Percentiles rank a stretch among this genome's conserved stretches.
Evolutionary conservation across 2,113 vertebrate genomes (phyloP).

Genomic region (Sphyrna mokarran): DNA sequence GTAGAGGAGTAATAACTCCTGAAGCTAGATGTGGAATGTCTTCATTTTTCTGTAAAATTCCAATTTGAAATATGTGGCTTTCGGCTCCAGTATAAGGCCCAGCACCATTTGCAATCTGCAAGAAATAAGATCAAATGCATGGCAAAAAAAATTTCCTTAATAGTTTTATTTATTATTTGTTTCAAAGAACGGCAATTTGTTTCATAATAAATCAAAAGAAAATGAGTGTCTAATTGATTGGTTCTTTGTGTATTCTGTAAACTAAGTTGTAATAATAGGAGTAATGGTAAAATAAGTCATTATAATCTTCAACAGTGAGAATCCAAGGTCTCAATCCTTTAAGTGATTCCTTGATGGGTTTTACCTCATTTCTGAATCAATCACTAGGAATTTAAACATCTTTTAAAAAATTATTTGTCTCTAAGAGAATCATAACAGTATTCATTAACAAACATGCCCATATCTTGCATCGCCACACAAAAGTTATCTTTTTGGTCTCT

Average conservation of each 20-base stretch:
- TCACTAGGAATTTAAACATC: background rate
- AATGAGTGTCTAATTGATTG: background rate
- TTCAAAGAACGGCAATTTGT: background rate
- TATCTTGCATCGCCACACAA: too few relatives aligned
- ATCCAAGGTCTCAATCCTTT: background rate
- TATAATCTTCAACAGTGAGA: background rate
- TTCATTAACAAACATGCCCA: too few relatives aligned
- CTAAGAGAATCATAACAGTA: too few relatives aligned
- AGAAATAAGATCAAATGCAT: background rate
- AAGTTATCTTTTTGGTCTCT: too few relatives aligned
- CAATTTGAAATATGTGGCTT: slow-evolving; percentile 73
- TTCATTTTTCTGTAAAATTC: slow-evolving; percentile 70
- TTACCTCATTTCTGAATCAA: background rate
- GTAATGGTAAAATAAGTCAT: background rate
- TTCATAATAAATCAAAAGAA: background rate
- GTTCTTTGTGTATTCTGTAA: background rate
- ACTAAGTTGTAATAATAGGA: background rate
- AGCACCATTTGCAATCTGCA: slow-evolving; percentile 69
- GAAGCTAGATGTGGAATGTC: slow-evolving; percentile 64
- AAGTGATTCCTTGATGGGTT: background rate
- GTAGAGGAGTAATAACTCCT: slow-evolving; percentile 62
- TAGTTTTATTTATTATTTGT: background rate
- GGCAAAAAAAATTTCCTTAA: background rate
- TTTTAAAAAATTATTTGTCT: too few relatives aligned
- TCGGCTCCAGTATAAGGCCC: slow-evolving; percentile 49